phyloP scores from a whole-genome alignment of 2,113 vertebrate species.

The Polyodon spathula region DNA sequence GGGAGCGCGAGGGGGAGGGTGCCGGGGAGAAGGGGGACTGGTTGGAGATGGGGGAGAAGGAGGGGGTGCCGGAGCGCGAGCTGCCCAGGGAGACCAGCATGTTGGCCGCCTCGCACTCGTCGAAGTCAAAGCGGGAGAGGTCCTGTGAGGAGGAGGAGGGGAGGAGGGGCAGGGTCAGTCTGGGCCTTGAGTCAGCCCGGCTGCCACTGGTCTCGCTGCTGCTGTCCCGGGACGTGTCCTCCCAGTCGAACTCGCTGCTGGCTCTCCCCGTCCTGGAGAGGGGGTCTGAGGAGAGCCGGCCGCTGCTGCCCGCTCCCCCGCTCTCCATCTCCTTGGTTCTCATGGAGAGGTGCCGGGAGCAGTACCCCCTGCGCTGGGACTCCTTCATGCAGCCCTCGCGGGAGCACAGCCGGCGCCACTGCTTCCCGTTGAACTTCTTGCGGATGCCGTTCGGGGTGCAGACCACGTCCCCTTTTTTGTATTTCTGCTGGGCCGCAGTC shows the following conservation, averaged over 20 bases:
- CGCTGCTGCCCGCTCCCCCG: slow-evolving; percentile 61
- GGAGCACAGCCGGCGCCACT: slow-evolving; percentile 84
- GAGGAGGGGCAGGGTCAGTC: slow-evolving; percentile 50
- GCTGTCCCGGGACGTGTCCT: slow-evolving; percentile 74
- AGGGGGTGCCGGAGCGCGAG: slow-evolving; percentile 78
- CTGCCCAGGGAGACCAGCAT: slow-evolving; percentile 85
- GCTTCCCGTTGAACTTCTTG: slow-evolving; percentile 90
- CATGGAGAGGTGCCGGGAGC: slow-evolving; percentile 85
- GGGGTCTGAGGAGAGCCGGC: slow-evolving; percentile 60
- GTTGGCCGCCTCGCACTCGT: slow-evolving; percentile 84
- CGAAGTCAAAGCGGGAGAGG: slow-evolving; percentile 78
- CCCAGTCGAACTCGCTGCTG: slow-evolving; percentile 82
- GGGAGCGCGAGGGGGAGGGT: slow-evolving; percentile 78
- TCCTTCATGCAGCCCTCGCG: slow-evolving; percentile 90
- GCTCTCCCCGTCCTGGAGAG: slow-evolving; percentile 46
- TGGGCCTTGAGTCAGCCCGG: slow-evolving; percentile 72
- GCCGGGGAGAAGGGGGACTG: slow-evolving; percentile 84
- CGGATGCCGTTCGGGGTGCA: slow-evolving; percentile 84
- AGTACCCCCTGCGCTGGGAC: slow-evolving; percentile 81
- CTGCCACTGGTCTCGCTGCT: slow-evolving; percentile 71
- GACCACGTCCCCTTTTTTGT: slow-evolving; percentile 85
- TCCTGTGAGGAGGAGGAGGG: slow-evolving; percentile 54
- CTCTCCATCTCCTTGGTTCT: slow-evolving; percentile 85
- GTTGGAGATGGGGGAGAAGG: slow-evolving; percentile 79
- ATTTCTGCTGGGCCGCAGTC: slow-evolving; percentile 76